Percentiles rank a stretch among this genome's conserved stretches.
These are phyloP conservation scores for Girardinus metallicus DNA, from an alignment of 2,797 vertebrate species.

Conservation along the genomic window DNA sequence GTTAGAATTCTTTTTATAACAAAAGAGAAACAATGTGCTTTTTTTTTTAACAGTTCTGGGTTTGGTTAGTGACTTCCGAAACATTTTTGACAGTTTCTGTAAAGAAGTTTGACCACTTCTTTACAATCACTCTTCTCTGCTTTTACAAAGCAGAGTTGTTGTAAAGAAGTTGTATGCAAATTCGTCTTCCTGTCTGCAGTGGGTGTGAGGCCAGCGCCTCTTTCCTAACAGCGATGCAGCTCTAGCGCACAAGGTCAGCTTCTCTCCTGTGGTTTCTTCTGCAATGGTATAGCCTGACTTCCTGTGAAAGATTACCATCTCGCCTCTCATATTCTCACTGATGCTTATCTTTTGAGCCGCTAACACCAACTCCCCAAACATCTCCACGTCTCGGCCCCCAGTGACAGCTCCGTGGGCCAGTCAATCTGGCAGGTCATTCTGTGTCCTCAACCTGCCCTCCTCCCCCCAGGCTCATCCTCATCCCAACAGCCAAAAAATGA, in stretches of 20 bases:
- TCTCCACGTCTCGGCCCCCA: slow-evolving; percentile 67
- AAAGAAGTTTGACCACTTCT: not conserved
- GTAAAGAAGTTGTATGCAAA: slow-evolving; percentile 6
- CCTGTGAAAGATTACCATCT: slow-evolving; percentile 76
- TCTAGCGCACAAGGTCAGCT: slow-evolving; percentile 72
- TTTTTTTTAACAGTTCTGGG: not conserved
- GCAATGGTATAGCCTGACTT: slow-evolving; percentile 75
- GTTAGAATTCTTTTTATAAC: not conserved
- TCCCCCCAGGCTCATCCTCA: slow-evolving; percentile 4
- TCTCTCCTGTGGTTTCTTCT: slow-evolving; percentile 76
- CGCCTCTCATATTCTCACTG: slow-evolving; percentile 75
- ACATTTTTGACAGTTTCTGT: not conserved
- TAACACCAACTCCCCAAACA: slow-evolving; percentile 64
- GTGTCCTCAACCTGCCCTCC: slow-evolving; percentile 34
- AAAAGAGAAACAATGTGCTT: rapidly evolving
- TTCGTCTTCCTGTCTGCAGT: slow-evolving; percentile 53
- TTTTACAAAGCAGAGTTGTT: slow-evolving; percentile 3
- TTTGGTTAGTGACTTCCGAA: not conserved
- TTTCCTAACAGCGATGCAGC: slow-evolving; percentile 49
- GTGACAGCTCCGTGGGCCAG: slow-evolving; percentile 59
- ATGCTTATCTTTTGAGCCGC: slow-evolving; percentile 77
- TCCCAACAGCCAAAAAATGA: slow-evolving; percentile 55
- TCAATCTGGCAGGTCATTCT: slow-evolving; percentile 72
- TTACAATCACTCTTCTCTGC: slow-evolving; percentile 9
- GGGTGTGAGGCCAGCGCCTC: slow-evolving; percentile 33